phyloP scores from a whole-genome alignment of 2,113 vertebrate genomes.

The Cinclus cinclus region DNA sequence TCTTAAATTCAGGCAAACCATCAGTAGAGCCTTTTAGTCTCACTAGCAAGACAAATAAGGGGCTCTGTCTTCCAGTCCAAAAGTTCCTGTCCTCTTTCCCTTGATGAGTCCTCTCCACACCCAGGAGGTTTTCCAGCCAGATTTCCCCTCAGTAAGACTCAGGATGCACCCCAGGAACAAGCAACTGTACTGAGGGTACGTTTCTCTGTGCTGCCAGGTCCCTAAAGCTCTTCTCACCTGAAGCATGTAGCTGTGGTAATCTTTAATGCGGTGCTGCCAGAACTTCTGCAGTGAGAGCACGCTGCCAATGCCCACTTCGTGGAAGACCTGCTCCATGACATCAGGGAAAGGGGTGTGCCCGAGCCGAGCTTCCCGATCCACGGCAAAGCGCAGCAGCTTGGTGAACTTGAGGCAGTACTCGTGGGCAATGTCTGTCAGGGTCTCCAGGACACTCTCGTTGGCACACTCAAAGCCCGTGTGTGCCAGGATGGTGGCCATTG shows the following conservation, averaged over 20 bases:
- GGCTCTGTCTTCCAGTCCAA: background rate
- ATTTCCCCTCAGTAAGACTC: background rate
- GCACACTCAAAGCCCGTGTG: conserved; percentile 93
- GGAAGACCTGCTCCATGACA: conserved; percentile 95
- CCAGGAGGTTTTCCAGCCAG: background rate
- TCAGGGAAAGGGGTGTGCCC: conserved; percentile 93
- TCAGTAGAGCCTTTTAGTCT: background rate
- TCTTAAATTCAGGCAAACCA: background rate
- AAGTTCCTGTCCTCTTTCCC: background rate
- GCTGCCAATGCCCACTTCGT: conserved; percentile 93
- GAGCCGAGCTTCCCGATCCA: conserved; percentile 89
- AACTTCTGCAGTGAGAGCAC: conserved; percentile 93
- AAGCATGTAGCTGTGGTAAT: conserved; percentile 96
- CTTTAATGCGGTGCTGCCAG: conserved; percentile 97
- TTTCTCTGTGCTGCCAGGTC: background rate
- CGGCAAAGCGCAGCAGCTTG: conserved; percentile 87
- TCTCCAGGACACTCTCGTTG: conserved; percentile 94
- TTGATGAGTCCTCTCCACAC: background rate
- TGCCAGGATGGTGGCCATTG: conserved; percentile 92
- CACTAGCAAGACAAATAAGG: background rate
- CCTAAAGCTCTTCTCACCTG: conserved; percentile 78
- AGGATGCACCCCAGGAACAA: background rate
- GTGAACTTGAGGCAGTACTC: conserved; percentile 94
- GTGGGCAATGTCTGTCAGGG: conserved; percentile 89
- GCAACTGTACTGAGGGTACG: too few species aligned